Base-by-base conservation (phyloP, 2,888 invertebrate genomes). In the Eumerus sabulonum region DNA sequence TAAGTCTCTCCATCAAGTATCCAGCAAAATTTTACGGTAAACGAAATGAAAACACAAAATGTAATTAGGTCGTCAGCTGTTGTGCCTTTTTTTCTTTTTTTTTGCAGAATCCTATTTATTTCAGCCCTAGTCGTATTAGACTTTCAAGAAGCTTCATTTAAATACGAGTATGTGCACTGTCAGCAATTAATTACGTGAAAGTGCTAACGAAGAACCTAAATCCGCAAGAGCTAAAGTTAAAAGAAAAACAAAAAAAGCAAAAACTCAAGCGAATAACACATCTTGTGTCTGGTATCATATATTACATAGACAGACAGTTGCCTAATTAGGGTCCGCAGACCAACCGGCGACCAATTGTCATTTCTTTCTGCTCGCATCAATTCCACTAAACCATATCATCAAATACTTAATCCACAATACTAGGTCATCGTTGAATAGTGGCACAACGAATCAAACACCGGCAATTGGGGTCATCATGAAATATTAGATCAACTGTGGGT, bases 131-230 rank as follows among this genome's bases (percentile, higher is more conserved):
- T 40, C 40, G 40, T 35, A 45, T 38, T 27, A 27, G 27, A 27
- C 27, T 27, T 7, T 45, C 64, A 45, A 27, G 44, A 59, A 51
- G 60, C 59, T 53, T 53, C 18, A 60, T 60, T 60, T 51, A 17
- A 68, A 44, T 51, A 47, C 42, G 53, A 48, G 59, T 7, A 68
- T 60, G n/a, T 68, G 51, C 53, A 45, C 53, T 59, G 13, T 13
- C 36, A 50, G 36, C 44, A 44, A 45, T 44, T 68, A 53, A 59
- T 40, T 60, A 59, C 59, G 68, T 68, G 68, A 68, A 68, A 68
- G 68, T 68, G 53, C 51, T 16, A 27, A 45, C n/a, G 12, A 36
- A 45, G 19, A 51, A 40, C 27, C 38, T 48, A 38, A 60, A 68
- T 35, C 59, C 51, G 45, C 48, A 50, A 38, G 27, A 27, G 27